Conservation (phyloP, 2,113 vertebrate species). For the Rattus norvegicus region DNA sequence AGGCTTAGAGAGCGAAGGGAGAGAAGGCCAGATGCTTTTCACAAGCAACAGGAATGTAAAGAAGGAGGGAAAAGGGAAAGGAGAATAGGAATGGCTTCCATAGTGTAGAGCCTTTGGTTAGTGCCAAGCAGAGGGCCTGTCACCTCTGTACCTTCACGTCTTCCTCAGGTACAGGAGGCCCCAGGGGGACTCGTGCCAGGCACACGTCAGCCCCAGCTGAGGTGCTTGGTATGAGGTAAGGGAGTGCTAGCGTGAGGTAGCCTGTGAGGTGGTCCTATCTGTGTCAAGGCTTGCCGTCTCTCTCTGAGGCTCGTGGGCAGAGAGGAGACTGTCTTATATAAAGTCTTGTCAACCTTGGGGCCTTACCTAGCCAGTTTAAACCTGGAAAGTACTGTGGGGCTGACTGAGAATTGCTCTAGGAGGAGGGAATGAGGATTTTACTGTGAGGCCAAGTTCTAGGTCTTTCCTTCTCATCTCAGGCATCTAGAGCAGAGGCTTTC, state of each 20-base stretch:
- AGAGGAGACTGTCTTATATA: not conserved
- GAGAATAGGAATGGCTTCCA: not conserved
- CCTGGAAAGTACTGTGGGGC: not conserved
- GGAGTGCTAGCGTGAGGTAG: fast-evolving
- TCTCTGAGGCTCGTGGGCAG: not conserved
- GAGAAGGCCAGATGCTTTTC: not conserved
- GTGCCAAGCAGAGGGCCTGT: not conserved
- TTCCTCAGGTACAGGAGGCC: not conserved
- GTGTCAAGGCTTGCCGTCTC: not conserved
- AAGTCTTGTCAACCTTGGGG: not conserved
- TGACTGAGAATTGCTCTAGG: not conserved
- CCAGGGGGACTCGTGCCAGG: not conserved
- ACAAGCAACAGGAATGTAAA: not conserved
- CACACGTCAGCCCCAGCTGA: not conserved
- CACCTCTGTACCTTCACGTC: not conserved
- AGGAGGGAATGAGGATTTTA: not conserved
- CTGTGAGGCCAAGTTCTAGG: not conserved
- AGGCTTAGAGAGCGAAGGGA: not conserved
- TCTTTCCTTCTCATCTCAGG: not conserved
- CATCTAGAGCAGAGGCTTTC: not conserved
- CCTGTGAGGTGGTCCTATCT: not conserved
- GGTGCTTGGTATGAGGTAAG: not conserved
- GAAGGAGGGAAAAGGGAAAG: not conserved
- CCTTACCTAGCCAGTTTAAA: not conserved
- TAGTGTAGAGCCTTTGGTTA: not conserved